Conservation (phyloP, 1,140 invertebrate species). For the Dreissena rostriformis region DNA sequence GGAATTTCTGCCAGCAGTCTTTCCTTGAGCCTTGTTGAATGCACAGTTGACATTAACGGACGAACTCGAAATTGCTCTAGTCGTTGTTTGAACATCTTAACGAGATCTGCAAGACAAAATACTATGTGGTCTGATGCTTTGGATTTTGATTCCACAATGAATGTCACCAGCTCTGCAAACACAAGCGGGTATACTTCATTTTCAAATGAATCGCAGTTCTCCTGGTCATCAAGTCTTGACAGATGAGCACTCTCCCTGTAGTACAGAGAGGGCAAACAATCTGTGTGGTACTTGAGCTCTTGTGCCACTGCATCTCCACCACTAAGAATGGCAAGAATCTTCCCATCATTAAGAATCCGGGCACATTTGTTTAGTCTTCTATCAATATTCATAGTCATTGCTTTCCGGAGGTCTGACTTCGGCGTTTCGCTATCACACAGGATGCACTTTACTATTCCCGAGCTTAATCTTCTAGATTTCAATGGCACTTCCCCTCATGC, state of each 20-base stretch:
- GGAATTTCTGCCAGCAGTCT: conserved; percentile 31
- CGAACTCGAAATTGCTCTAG: conserved; percentile 22
- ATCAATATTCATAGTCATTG: conserved; percentile 18
- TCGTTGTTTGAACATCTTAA: conserved; percentile 37
- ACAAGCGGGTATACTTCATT: conserved; percentile 42
- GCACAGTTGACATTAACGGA: too few relatives aligned
- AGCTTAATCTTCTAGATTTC: not conserved
- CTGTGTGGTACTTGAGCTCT: conserved; percentile 52
- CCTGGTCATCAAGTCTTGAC: not conserved
- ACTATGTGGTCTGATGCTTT: not conserved
- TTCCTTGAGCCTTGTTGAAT: not conserved
- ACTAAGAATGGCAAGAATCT: conserved; percentile 51
- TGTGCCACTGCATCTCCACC: conserved; percentile 54
- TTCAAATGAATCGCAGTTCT: not conserved
- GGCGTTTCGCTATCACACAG: conserved; percentile 6
- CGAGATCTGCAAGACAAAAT: conserved; percentile 41
- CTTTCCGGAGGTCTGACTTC: not conserved
- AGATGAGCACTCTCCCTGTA: conserved; percentile 11
- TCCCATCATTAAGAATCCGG: conserved; percentile 16
- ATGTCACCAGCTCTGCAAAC: conserved; percentile 49
- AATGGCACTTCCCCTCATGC: not conserved
- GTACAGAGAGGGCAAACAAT: conserved; percentile 43
- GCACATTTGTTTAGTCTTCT: not conserved
- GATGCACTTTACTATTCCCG: not conserved
- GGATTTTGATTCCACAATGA: conserved; percentile 33